phyloP scores from a whole-genome alignment of 2,888 invertebrate genomes.

The Tipula confusa region DNA sequence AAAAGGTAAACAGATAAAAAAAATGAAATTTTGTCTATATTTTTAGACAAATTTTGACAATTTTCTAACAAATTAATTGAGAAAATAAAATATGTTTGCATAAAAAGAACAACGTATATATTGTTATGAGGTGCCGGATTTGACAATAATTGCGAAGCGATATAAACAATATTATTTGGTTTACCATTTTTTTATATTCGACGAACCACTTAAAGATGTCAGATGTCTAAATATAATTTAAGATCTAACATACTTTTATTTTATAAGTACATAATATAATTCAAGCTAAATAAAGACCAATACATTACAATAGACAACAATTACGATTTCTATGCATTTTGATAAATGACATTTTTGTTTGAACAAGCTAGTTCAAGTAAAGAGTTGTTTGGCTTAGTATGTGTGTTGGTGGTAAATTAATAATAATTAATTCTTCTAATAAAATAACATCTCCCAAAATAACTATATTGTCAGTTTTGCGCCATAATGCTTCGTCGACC shows the following conservation, averaged over 20 bases:
- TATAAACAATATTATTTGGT: neutral
- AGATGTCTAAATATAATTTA: neutral
- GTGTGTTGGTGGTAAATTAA: too few relatives aligned
- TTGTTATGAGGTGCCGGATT: neutral
- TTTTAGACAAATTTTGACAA: neutral
- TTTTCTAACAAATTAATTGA: neutral
- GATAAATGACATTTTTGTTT: too few relatives aligned
- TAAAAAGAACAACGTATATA: neutral
- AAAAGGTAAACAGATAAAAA: constrained; percentile 12
- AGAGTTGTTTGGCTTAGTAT: too few relatives aligned
- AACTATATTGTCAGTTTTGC: too few relatives aligned
- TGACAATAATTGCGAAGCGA: neutral
- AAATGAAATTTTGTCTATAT: neutral
- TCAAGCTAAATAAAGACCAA: too few relatives aligned
- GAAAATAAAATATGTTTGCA: neutral
- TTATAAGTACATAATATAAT: neutral
- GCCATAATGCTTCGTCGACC: too few relatives aligned
- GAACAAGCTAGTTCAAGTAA: too few relatives aligned
- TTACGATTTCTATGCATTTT: too few relatives aligned
- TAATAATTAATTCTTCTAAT: too few relatives aligned
- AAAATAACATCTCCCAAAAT: too few relatives aligned
- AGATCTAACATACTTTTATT: neutral
- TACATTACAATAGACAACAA: too few relatives aligned
- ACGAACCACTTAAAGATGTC: neutral
- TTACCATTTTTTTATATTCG: neutral